Conservation (phyloP, 2,113 vertebrate genomes). For the Pleuronectes platessa region DNA sequence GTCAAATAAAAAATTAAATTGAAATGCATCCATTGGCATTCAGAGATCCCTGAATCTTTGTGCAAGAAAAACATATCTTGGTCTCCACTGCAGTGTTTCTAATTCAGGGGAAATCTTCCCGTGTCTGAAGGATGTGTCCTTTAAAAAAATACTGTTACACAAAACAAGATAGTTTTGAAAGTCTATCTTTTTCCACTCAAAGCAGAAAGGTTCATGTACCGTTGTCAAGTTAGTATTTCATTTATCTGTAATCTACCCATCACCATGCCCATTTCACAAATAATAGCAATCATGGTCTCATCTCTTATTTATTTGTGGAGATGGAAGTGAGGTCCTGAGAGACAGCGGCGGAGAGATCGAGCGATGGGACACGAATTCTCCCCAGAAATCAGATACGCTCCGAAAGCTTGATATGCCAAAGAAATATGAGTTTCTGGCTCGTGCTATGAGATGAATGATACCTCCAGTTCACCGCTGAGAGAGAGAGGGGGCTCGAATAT, state of each 20-base stretch:
- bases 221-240: conserved; percentile 5
- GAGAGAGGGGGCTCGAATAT: neutral
- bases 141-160: neutral
- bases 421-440: neutral
- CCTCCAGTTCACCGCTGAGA: conserved; percentile 20
- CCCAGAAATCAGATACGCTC: conserved; percentile 37
- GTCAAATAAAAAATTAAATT: too few relatives aligned
- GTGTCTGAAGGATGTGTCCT: neutral
- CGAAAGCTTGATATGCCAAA: neutral
- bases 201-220: neutral
- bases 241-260: conserved; percentile 17
- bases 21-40: too few relatives aligned
- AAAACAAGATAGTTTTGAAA: neutral
- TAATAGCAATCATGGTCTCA: conserved; percentile 33
- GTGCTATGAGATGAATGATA: conserved; percentile 47
- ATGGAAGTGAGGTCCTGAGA: conserved; percentile 23
- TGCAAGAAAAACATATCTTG: neutral
- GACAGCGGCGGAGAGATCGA: conserved; percentile 9
- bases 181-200: neutral
- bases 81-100: neutral
- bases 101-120: neutral
- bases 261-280: neutral
- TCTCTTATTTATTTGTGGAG: conserved; percentile 44
- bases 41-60: too few relatives aligned
- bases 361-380: conserved; percentile 16